These are phyloP conservation scores for Ctenoplectra terminalis DNA, from an alignment of 1,140 invertebrate species.

Conservation along the genomic window DNA sequence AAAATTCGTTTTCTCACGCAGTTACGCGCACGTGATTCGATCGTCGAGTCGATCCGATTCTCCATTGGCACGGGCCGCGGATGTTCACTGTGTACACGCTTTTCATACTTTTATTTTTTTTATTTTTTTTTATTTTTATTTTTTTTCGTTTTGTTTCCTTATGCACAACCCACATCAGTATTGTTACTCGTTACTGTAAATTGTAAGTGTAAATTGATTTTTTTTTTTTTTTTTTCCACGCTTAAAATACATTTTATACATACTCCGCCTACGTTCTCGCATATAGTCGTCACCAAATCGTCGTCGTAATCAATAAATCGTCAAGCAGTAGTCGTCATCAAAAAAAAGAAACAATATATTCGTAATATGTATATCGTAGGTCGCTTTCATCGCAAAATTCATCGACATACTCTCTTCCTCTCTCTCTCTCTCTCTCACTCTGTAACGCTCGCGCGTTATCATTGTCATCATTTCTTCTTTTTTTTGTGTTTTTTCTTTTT, in stretches of 20 bases:
- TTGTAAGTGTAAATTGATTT: conserved; percentile 68
- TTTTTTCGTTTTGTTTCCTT: conserved; percentile 23
- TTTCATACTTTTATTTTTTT: background rate
- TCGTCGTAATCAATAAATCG: conserved; percentile 45
- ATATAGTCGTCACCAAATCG: conserved; percentile 55
- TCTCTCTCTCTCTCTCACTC: background rate
- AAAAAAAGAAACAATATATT: conserved; percentile 17
- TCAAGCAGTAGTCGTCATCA: conserved; percentile 43
- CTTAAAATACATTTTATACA: conserved; percentile 78
- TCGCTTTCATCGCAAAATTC: conserved; percentile 11
- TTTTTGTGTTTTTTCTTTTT: conserved; percentile 17
- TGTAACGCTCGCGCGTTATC: background rate
- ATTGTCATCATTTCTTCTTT: conserved; percentile 1
- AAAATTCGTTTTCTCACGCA: conserved; percentile 19
- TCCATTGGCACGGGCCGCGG: conserved; percentile 66
- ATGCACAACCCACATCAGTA: conserved; percentile 73
- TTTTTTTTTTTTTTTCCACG: conserved; percentile 65
- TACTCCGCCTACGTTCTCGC: conserved; percentile 57
- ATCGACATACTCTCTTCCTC: background rate
- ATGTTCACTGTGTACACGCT: conserved; percentile 53
- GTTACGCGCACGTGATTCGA: conserved; percentile 3
- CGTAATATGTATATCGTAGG: conserved; percentile 26
- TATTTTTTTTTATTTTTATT: conserved; percentile 16
- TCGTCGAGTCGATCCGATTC: conserved; percentile 42
- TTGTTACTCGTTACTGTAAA: conserved; percentile 68